A percentile compares a stretch with the other conserved stretches of the same genome.
These are phyloP conservation scores for Platyscapa corneri DNA, from an alignment of 1,140 invertebrate species.

Conservation along the genomic window DNA sequence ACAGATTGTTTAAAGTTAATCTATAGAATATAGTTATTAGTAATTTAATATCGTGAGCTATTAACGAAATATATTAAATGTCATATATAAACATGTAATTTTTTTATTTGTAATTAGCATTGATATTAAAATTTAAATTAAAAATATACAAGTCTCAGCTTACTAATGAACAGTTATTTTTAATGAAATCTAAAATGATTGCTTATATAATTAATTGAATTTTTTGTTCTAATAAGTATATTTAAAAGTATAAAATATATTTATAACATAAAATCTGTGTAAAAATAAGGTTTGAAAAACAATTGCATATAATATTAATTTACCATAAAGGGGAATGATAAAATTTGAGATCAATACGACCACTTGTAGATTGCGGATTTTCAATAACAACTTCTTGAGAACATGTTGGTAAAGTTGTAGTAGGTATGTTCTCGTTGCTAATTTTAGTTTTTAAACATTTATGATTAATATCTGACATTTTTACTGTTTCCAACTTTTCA, in stretches of 20 bases:
- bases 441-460: neutral
- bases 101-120: neutral
- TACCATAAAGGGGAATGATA: constrained; percentile 73
- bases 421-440: neutral
- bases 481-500: neutral
- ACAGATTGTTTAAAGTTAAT: neutral
- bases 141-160: neutral
- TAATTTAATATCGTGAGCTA: neutral
- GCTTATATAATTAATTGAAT: neutral
- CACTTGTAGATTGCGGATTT: constrained; percentile 41
- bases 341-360: constrained; percentile 71
- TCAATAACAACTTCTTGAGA: constrained; percentile 30
- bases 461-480: neutral
- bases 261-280: neutral
- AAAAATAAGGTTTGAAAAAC: neutral
- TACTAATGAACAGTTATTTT: neutral
- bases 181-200: neutral
- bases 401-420: neutral
- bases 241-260: neutral
- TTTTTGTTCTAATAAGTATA: neutral
- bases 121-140: neutral
- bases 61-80: neutral
- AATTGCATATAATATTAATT: neutral
- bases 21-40: neutral
- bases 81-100: too few species aligned